These are phyloP conservation scores for Grammomys surdaster DNA, from an alignment of 2,113 vertebrate species.

Conservation along the genomic window DNA sequence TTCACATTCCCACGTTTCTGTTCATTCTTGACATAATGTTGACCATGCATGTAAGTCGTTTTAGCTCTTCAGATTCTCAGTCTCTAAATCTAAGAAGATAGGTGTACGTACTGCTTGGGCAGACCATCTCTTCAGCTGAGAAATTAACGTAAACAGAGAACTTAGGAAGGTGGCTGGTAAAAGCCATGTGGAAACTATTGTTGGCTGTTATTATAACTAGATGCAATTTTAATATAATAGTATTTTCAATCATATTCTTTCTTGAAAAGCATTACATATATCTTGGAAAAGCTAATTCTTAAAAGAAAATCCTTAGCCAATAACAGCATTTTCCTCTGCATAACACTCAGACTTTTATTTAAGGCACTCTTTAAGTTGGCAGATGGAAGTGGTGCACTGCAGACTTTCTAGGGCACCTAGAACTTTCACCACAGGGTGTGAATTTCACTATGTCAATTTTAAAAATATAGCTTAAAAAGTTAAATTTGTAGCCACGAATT, in stretches of 20 bases:
- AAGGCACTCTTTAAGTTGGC: neutral
- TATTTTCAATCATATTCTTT: neutral
- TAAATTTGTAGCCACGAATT: slow-evolving; percentile 56
- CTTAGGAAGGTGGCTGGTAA: neutral
- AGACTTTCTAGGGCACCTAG: slow-evolving; percentile 45
- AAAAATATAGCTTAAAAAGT: slow-evolving; percentile 14
- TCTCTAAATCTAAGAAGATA: neutral
- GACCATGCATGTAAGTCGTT: neutral
- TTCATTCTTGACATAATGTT: neutral
- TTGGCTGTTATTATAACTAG: neutral
- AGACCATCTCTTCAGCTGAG: neutral
- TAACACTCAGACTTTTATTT: neutral
- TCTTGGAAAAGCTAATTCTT: neutral
- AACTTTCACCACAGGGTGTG: neutral
- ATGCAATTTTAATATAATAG: neutral
- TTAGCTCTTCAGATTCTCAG: neutral
- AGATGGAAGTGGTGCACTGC: slow-evolving; percentile 6
- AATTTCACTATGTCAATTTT: slow-evolving; percentile 50
- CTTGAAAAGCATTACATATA: neutral
- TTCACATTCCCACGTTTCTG: neutral
- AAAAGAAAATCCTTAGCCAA: neutral
- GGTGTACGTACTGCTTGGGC: neutral
- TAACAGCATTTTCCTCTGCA: neutral
- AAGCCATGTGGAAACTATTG: neutral
- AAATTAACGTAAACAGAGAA: neutral